Base-by-base conservation (phyloP, 2,888 invertebrate genomes). In the Brachylomia viminalis region DNA sequence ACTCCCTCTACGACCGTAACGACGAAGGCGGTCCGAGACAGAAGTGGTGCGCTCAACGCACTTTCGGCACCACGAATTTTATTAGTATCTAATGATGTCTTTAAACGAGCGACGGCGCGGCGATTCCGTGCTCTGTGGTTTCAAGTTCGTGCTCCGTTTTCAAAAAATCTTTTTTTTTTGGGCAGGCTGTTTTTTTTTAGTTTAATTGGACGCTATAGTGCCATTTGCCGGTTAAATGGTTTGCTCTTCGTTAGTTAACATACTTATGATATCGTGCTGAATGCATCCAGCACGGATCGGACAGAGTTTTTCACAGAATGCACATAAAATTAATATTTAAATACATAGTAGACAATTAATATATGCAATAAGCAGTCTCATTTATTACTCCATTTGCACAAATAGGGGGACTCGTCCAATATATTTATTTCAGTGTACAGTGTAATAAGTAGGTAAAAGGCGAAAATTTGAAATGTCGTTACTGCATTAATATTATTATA, bases 301-400 rank as follows among this genome's bases (percentile, higher is more conserved):
- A 74, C 67, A 61, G 23, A 3, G 15, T 56, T 52, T 42, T 58
- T 30, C 7, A 27, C 59, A 27, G 47, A 66, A 79, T 79, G 54
- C 49, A 75, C 38, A 59, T 62, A 49, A 17, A 47, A 67, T 47
- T 67, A 65, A 38, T 58, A 75, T 49, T 75, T 65, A 75, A 66
- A 69, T 75, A 80, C 15, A 61, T 70, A 33, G 52, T 27, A 59
- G n/a, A 72, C 38, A 47, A 61, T 47, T 65, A 71, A 56, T 45
- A 76, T 68, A 75, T 70, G 59, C 49, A 80, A 30, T 58, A 75
- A n/a, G 68, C 72, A 72, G 82, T 71, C 82, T 77, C 66, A 62
- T 70, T 27, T 69, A 65, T 49, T 64, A 33, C 13, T 65, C 8
- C 78, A 82, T 47, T 77, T 82, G 54, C 47, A 56, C 59, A 82